A percentile compares a stretch with the other conserved stretches of the same genome.
These are phyloP conservation scores for Lepetodrilus schrolli DNA, from an alignment of 2,888 invertebrate genomes.

Conservation along the genomic window DNA sequence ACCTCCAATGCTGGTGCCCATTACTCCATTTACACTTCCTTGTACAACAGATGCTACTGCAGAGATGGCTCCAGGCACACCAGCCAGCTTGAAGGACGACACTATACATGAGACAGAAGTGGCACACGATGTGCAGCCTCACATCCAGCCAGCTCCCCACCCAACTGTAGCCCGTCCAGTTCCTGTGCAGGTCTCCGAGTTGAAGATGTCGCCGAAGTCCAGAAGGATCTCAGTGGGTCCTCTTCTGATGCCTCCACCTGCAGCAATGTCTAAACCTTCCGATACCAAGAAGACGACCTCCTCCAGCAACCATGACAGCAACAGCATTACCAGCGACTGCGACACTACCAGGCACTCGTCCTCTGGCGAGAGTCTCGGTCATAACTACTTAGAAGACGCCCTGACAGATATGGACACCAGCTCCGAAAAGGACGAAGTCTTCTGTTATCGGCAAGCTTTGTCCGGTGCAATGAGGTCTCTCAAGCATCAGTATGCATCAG, in stretches of 20 bases:
- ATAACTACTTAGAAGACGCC: neutral
- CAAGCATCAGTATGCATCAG: neutral
- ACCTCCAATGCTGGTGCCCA: constrained; percentile 12
- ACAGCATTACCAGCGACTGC: neutral
- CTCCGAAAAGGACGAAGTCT: neutral
- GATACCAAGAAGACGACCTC: neutral
- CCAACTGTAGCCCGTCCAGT: neutral
- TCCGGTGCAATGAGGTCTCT: constrained; percentile 15
- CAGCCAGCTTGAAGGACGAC: neutral
- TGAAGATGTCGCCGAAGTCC: neutral
- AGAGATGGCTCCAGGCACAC: neutral
- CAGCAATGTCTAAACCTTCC: neutral
- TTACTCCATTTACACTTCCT: neutral
- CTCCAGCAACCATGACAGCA: neutral
- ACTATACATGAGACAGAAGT: neutral
- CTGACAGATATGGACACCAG: constrained; percentile 4
- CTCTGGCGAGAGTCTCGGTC: neutral
- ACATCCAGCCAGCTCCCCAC: neutral
- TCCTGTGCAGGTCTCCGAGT: neutral
- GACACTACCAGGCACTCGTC: neutral
- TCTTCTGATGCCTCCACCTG: neutral
- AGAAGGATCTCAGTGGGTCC: constrained; percentile 4
- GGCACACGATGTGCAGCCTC: neutral
- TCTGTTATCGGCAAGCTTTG: neutral
- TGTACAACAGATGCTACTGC: too few relatives aligned